A percentile compares a stretch with the other conserved stretches of the same genome.
These are phyloP conservation scores for Tricholaema leucomelas DNA, from an alignment of 2,113 vertebrate genomes.

Conservation along the genomic window DNA sequence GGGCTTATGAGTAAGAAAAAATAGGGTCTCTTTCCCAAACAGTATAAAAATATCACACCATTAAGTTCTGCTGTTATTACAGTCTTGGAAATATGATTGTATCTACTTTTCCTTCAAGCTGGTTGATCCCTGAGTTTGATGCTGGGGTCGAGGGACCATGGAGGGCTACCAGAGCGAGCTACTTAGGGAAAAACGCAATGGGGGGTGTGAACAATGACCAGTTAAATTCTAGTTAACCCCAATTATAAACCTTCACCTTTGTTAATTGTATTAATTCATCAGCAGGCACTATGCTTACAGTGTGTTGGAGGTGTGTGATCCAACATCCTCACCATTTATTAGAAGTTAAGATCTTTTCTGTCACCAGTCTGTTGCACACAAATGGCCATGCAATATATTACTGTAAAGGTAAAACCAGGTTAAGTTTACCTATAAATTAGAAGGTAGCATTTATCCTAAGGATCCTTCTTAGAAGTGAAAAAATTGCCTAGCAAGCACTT, in stretches of 20 bases:
- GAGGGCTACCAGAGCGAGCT: conserved; percentile 38
- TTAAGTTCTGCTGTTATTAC: conserved; percentile 43
- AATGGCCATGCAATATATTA: conserved; percentile 49
- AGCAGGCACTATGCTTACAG: conserved; percentile 64
- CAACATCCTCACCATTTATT: conserved; percentile 59
- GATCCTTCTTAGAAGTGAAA: conserved; percentile 46
- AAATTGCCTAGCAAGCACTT: conserved; percentile 70
- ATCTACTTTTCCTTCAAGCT: conserved; percentile 46
- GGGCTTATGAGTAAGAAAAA: conserved; percentile 64
- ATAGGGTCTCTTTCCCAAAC: conserved; percentile 61
- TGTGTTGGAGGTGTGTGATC: conserved; percentile 29
- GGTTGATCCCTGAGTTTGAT: conserved; percentile 42
- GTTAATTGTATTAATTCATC: conserved; percentile 81
- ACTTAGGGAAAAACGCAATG: conserved; percentile 34
- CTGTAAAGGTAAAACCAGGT: conserved; percentile 69
- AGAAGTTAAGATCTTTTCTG: conserved; percentile 64
- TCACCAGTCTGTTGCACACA: conserved; percentile 36
- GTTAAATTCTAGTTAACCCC: conserved; percentile 82
- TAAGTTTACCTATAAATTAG: conserved; percentile 70
- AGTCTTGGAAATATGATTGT: conserved; percentile 49
- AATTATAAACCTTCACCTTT: conserved; percentile 81
- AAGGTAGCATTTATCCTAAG: conserved; percentile 55
- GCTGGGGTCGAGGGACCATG: conserved; percentile 18
- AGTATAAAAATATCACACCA: conserved; percentile 62
- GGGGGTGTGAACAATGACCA: conserved; percentile 75